Conservation (phyloP, 37 sponge, comb jelly and placozoan genomes). For the Cladorhizidae sp. region DNA sequence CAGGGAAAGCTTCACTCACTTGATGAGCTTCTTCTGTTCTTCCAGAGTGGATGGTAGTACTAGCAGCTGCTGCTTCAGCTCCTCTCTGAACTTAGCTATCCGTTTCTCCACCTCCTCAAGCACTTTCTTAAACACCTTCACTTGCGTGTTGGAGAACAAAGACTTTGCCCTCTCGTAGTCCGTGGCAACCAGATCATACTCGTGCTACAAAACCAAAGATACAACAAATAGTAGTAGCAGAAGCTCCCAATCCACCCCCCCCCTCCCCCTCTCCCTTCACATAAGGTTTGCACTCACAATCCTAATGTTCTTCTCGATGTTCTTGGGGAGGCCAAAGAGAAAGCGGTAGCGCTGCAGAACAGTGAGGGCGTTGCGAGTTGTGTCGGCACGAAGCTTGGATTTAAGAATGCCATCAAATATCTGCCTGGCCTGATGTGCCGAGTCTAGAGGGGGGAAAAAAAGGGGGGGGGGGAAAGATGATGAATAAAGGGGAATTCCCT, state of each 20-base stretch:
- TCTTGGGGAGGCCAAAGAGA: conserved; percentile 87
- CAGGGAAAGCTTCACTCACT: conserved; percentile 43
- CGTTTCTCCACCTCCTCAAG: conserved; percentile 83
- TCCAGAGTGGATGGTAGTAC: conserved; percentile 76
- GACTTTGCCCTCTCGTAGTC: conserved; percentile 91
- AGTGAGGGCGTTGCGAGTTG: conserved; percentile 83
- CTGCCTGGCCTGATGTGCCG: conserved; percentile 45
- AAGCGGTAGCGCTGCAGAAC: conserved; percentile 89
- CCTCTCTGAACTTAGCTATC: conserved; percentile 60
- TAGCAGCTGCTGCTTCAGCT: conserved; percentile 63
- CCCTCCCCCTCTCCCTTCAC: not conserved
- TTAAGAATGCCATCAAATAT: conserved; percentile 69
- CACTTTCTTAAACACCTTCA: conserved; percentile 87
- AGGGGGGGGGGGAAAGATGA: too few relatives aligned
- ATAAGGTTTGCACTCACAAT: conserved; percentile 44
- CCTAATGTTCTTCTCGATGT: conserved; percentile 84
- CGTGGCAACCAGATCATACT: conserved; percentile 87
- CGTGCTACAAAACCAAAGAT: conserved; percentile 48
- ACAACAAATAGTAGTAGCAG: not conserved
- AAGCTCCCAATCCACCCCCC: not conserved
- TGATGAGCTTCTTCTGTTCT: conserved; percentile 87
- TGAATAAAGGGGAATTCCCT: too few relatives aligned
- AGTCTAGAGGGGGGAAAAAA: conserved; percentile 33
- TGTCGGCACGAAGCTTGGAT: conserved; percentile 79
- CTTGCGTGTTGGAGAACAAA: conserved; percentile 84